Base-by-base conservation (phyloP, 2,888 invertebrate species). In the Platypus cylindrus region DNA sequence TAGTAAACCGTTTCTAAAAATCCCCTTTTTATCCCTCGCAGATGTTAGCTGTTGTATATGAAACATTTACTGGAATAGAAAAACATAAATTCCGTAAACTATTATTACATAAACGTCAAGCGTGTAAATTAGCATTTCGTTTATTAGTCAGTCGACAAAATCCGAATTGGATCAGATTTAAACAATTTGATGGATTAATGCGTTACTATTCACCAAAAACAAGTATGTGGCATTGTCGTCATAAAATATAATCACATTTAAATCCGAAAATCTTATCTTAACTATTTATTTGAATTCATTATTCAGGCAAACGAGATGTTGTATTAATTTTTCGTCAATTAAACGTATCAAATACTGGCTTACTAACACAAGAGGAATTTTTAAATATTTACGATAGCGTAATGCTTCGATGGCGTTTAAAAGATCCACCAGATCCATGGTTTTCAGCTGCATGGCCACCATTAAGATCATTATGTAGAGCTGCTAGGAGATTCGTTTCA, bases 11-110 rank as follows among this genome's bases (percentile, higher is more conserved):
- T n/a, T n/a, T n/a, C n/a, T n/a, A n/a, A n/a, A n/a, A n/a, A n/a
- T n/a, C n/a, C n/a, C n/a, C n/a, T n/a, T n/a, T n/a, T n/a, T 20
- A 5, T 32, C 27, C 38, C 46, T 56, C 55, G 1, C 56, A 83
- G 78, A 80, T 89, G 78, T 66, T 89, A 48, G 89, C 89, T 37
- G 87, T 89, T 17, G 89, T 89, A 3, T 89, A 89, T 60, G 87
- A 87, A 62, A 80, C 85, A 1, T 90, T 89, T 58, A 85, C 85
- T 0, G 74, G 79, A 22, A 78, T 84, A 30, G 87, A 89, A 61
- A 78, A 84, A 27, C 80, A 81, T 48, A 90, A 89, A 59, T 82
- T 87, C 48, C 72, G 82, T 49, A 84, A 86, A 52, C 54, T 90
- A 27, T 66, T 85, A 41, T 65, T 87, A 42, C 89, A 90, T 60